These are phyloP conservation scores for Apodemus sylvaticus DNA, from an alignment of 2,113 vertebrate species.

Conservation along the genomic window DNA sequence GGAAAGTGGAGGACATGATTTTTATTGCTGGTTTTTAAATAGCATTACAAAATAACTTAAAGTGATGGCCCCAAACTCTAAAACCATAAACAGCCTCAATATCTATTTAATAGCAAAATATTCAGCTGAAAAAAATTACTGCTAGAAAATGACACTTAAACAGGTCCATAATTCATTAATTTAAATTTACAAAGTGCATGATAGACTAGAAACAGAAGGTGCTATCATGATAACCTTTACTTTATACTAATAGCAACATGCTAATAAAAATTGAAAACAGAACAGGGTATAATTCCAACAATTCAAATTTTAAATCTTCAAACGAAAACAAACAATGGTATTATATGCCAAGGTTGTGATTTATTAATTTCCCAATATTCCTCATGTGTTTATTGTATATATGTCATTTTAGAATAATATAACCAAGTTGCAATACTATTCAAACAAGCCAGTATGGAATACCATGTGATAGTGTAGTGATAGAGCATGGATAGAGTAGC, in stretches of 20 bases:
- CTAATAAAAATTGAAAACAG: neutral
- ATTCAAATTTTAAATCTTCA: neutral
- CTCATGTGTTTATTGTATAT: neutral
- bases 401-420: neutral
- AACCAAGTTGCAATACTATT: neutral
- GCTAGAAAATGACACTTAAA: neutral
- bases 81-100: neutral
- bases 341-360: neutral
- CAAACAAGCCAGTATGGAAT: neutral
- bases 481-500: too few relatives aligned
- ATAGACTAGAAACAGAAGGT: neutral
- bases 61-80: neutral
- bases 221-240: neutral
- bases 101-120: neutral
- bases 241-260: neutral
- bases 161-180: too few relatives aligned
- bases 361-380: neutral
- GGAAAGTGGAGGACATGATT: neutral
- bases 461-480: too few relatives aligned
- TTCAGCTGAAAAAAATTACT: neutral
- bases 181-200: neutral
- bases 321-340: neutral
- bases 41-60: constrained; percentile 4
- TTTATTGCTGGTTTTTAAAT: neutral
- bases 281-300: neutral